phyloP scores from a whole-genome alignment of 2,888 invertebrate genomes.

The Drosophila histrio region DNA sequence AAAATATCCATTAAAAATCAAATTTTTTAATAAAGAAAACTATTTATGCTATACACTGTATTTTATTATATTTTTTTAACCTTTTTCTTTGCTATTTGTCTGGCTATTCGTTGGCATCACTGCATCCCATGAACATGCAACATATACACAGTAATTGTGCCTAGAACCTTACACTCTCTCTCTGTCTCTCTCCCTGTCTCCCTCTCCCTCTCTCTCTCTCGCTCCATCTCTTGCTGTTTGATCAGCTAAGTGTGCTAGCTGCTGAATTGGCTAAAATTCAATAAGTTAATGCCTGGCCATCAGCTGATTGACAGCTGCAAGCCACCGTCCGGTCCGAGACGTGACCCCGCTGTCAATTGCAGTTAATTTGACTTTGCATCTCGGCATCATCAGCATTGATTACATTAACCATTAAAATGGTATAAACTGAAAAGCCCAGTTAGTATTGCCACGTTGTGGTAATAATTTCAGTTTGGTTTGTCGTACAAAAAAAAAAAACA shows the following conservation, averaged over 20 bases:
- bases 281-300: conserved; percentile 74
- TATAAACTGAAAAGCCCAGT: no score
- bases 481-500: conserved; percentile 49
- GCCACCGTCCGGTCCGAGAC: conserved; percentile 11
- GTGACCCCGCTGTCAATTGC: conserved; percentile 48
- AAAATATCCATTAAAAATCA: no score
- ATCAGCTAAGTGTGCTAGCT: conserved; percentile 60
- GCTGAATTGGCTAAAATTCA: conserved; percentile 76
- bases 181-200: background rate
- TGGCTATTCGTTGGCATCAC: no score
- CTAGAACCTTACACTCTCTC: conserved; percentile 1
- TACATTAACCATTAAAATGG: conserved; percentile 56
- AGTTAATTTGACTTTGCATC: conserved; percentile 64
- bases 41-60: no score
- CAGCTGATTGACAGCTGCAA: conserved; percentile 59
- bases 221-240: conserved; percentile 8
- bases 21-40: no score
- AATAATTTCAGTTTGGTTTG: conserved; percentile 26
- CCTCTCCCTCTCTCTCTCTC: background rate
- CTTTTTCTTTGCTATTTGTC: no score
- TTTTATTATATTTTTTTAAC: no score
- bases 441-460: conserved; percentile 6
- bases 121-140: conserved; percentile 9
- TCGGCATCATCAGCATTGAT: conserved; percentile 49
- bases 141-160: conserved; percentile 54